These are phyloP conservation scores for Metopolophium dirhodum DNA, from an alignment of 1,140 invertebrate genomes.

Conservation along the genomic window DNA sequence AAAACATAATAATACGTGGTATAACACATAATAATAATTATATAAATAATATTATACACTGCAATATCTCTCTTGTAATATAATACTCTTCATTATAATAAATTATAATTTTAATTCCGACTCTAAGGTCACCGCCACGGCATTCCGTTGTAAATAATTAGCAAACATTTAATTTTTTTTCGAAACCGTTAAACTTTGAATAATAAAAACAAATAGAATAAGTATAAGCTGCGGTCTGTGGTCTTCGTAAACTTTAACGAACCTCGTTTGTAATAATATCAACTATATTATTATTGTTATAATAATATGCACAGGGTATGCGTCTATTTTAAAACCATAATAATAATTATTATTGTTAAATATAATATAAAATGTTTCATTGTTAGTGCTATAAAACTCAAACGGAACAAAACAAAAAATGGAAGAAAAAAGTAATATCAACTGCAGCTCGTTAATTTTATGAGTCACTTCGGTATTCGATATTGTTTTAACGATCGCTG, in stretches of 20 bases:
- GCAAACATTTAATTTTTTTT: not conserved
- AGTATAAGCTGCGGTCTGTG: not conserved
- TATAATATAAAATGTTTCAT: constrained; percentile 11
- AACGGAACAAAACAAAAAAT: not conserved
- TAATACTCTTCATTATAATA: not conserved
- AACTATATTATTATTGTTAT: not conserved
- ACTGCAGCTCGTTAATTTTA: not conserved
- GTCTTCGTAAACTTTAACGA: not conserved
- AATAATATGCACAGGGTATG: not conserved
- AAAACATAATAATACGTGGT: not conserved
- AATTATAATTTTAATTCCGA: not conserved
- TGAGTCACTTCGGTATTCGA: not conserved
- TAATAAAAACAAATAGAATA: constrained; percentile 16
- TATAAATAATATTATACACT: not conserved
- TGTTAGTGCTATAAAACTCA: not conserved
- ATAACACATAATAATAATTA: no score
- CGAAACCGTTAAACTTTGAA: constrained; percentile 2
- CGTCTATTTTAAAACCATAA: not conserved
- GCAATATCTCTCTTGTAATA: not conserved
- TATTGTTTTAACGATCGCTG: not conserved
- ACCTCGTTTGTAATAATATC: not conserved
- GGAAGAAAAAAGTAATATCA: not conserved
- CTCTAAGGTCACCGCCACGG: not conserved
- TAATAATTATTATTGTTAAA: not conserved
- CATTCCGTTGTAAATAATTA: not conserved